phyloP scores from a whole-genome alignment of 2,888 invertebrate species.

The Papilio elwesi region DNA sequence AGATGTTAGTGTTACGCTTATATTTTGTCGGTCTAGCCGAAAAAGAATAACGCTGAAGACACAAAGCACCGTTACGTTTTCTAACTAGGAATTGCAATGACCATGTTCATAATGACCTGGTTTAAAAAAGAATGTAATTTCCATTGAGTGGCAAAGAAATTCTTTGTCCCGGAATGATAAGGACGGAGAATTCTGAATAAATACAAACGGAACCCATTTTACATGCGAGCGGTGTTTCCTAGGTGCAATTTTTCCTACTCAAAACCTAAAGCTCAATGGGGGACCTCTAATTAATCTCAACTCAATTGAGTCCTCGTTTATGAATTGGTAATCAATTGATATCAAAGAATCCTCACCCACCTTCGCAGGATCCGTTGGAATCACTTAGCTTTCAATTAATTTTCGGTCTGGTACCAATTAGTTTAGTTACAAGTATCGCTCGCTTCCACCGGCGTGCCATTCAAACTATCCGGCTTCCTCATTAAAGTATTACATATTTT shows the following conservation, averaged over 20 bases:
- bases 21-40: too few species aligned
- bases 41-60: neutral
- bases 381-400: slow-evolving; percentile 60
- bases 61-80: neutral
- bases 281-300: slow-evolving; percentile 73
- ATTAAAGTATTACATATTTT: slow-evolving; percentile 53
- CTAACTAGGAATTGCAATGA: neutral
- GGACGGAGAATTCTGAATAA: slow-evolving; percentile 22
- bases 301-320: slow-evolving; percentile 64
- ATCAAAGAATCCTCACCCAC: slow-evolving; percentile 72
- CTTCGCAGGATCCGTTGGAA: slow-evolving; percentile 45
- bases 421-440: slow-evolving; percentile 52
- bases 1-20: too few species aligned
- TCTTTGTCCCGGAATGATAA: slow-evolving; percentile 11
- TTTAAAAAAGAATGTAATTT: slow-evolving; percentile 25
- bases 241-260: slow-evolving; percentile 40
- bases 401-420: slow-evolving; percentile 66
- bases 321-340: slow-evolving; percentile 80
- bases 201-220: slow-evolving; percentile 34
- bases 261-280: slow-evolving; percentile 49
- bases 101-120: slow-evolving; percentile 6
- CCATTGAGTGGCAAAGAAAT: slow-evolving; percentile 22
- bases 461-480: slow-evolving; percentile 49
- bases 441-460: slow-evolving; percentile 43
- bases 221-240: slow-evolving; percentile 18